Evolutionary conservation across 1,140 invertebrate genomes (phyloP), one percentile per base, ranked within the genome.

Genomic region (Pogonus chalceus): DNA sequence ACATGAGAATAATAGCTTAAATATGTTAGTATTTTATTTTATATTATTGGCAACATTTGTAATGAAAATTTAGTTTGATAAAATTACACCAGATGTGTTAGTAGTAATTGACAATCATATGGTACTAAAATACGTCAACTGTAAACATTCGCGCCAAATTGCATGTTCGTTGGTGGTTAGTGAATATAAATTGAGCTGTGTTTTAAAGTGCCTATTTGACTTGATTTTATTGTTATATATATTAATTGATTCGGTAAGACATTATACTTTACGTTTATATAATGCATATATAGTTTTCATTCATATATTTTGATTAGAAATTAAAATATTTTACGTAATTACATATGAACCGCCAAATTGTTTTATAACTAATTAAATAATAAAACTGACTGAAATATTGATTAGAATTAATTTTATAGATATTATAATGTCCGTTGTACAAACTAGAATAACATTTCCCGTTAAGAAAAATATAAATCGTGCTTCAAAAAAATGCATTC

Each of bases 81-180:
- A 31, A 31, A 31, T 4, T 7, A 4, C 14, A 31, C 26, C 14
- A 31, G 26, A 31, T 31, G 26, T n/a, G 26, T 31, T 31, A 4
- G 4, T 31, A 31, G 26, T 31, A 31, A 31, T 31, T 7, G 14
- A 4, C 26, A 14, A 31, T 31, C 26, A 31, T 31, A 31, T 31
- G 26, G 26, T 31, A 14, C n/a, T n/a, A n/a, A n/a, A 14, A 4
- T 43, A 43, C 18, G 37, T 43, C 37, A 18, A 18, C 7, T 43
- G 37, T 43, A 43, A 43, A 43, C 37, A 43, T 43, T 43, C 37
- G 37, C 37, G 37, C 37, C 37, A 43, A 43, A 12, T 43, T 43
- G 37, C 18, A 43, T 10, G 37, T 10, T 18, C 7, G 26, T 31
- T 31, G 26, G 4, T 7, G 4, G 26, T 31, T 4, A 7, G 26